These are phyloP conservation scores for Telmatochromis brichardi DNA, from an alignment of 2,113 vertebrate species.

Conservation along the genomic window DNA sequence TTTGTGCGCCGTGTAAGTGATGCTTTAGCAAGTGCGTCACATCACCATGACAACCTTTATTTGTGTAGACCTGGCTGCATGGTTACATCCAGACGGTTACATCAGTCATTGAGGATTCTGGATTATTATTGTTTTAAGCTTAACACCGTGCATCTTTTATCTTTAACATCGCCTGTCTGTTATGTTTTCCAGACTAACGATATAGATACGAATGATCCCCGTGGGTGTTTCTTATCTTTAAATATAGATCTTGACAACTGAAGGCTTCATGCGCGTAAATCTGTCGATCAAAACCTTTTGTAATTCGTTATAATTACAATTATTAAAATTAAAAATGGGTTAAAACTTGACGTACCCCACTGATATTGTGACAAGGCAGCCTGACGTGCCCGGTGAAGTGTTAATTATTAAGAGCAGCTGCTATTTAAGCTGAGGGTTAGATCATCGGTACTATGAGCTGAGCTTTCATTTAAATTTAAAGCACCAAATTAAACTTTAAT, in stretches of 20 bases:
- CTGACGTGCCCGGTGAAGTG: rapidly evolving
- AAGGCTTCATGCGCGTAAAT: neutral
- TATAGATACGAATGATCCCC: rapidly evolving
- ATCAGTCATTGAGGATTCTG: neutral
- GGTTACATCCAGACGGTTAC: neutral
- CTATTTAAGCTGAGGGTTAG: neutral
- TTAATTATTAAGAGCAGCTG: neutral
- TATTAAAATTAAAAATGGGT: neutral
- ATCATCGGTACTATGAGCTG: neutral
- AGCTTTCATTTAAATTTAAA: neutral
- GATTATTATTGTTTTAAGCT: neutral
- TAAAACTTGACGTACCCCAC: neutral
- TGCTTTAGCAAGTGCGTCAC: neutral
- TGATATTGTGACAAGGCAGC: neutral
- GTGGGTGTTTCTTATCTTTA: neutral
- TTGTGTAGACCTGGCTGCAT: neutral
- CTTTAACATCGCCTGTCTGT: neutral
- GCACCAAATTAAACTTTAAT: neutral
- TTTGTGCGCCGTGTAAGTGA: neutral
- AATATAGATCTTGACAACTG: neutral
- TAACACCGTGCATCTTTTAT: neutral
- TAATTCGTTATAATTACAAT: neutral
- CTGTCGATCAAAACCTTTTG: neutral
- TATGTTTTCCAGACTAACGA: neutral
- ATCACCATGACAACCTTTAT: neutral